A percentile compares a stretch with the other conserved stretches of the same genome.
These are phyloP conservation scores for Talpa occidentalis DNA, from an alignment of 2,113 vertebrate genomes.

Conservation along the genomic window DNA sequence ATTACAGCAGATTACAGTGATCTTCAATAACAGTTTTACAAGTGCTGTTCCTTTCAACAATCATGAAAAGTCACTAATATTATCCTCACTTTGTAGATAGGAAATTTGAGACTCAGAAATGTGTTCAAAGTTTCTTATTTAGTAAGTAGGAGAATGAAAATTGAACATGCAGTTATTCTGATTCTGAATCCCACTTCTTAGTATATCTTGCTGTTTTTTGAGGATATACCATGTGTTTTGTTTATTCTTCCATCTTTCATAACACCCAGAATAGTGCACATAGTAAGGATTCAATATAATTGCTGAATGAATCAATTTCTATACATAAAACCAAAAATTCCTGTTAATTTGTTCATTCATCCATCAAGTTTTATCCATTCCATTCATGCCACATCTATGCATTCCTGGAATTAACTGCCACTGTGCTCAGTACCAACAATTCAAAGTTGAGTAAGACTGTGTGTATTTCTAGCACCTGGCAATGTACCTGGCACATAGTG, in stretches of 20 bases:
- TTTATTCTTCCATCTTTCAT: background rate
- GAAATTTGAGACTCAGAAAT: constrained; percentile 10
- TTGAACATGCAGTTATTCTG: background rate
- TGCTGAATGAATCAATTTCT: background rate
- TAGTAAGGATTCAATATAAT: background rate
- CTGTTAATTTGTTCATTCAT: background rate
- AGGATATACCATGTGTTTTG: background rate
- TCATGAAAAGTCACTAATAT: background rate
- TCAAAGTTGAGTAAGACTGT: background rate
- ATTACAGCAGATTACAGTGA: background rate
- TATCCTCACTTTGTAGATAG: background rate
- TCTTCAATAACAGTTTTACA: background rate
- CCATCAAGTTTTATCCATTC: background rate
- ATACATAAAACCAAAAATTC: background rate
- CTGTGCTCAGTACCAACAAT: background rate
- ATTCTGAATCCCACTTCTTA: background rate
- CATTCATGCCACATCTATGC: background rate
- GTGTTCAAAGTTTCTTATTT: background rate
- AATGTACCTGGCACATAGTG: background rate
- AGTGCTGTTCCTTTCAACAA: background rate
- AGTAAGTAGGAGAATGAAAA: background rate
- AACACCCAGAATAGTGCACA: background rate
- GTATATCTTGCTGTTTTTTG: background rate
- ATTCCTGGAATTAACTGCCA: background rate
- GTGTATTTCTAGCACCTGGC: background rate